phyloP scores from a whole-genome alignment of 1,140 invertebrate genomes.

The Wiebesia pumilae region DNA sequence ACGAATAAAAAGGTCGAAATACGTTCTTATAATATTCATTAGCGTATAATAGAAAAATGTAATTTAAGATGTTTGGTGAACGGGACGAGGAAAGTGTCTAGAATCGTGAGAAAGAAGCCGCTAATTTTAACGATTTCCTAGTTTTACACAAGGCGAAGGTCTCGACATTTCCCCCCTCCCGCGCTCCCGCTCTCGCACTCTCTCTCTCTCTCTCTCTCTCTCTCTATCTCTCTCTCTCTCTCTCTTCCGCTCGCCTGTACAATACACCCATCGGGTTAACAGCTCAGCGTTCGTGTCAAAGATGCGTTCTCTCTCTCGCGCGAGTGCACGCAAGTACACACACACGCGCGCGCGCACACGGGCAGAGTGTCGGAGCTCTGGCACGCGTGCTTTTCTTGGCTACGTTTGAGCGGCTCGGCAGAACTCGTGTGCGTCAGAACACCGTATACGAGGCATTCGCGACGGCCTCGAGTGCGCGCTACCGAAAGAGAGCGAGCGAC shows the following conservation, averaged over 20 bases:
- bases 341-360: no score
- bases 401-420: background rate
- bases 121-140: slow-evolving; percentile 49
- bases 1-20: background rate
- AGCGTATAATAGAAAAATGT: background rate
- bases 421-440: slow-evolving; percentile 19
- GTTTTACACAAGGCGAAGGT: slow-evolving; percentile 45
- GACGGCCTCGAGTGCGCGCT: slow-evolving; percentile 7
- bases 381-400: slow-evolving; percentile 46
- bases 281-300: background rate
- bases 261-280: background rate
- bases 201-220: background rate
- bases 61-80: slow-evolving; percentile 9
- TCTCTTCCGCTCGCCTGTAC: background rate
- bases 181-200: background rate
- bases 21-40: background rate
- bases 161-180: background rate
- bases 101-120: slow-evolving; percentile 11
- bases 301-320: background rate
- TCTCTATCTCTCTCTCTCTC: background rate
- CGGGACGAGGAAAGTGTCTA: slow-evolving; percentile 15
- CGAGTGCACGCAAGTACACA: no score
- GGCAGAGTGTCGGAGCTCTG: background rate
- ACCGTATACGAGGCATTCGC: background rate
- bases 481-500: background rate